Base-by-base conservation (phyloP, 2,797 vertebrate genomes). In the Ctenochaetus hawaiiensis region DNA sequence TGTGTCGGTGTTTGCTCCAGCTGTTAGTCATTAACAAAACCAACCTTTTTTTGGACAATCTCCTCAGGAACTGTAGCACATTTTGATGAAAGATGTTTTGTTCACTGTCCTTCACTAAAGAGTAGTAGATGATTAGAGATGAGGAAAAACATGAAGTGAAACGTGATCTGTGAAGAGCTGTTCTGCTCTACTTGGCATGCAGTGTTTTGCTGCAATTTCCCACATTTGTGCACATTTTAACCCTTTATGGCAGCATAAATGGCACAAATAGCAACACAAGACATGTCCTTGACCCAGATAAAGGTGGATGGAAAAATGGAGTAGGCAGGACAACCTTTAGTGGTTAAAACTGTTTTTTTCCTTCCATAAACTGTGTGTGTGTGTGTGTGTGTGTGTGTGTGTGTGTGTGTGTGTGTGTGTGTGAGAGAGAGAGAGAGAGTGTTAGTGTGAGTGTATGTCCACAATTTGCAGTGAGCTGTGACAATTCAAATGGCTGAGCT, bases 401-500 rank as follows among this genome's bases (percentile, higher is more conserved):
- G 20, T 30, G 67, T 62, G 2, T 0, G 3, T 61, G 11, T 57
- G 62, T 37, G 7, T 56, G 57, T 39, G 3, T 57, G 5, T 41
- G 60, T n/a, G n/a, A 4, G 17, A 30, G 70, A 58, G 8, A 52
- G 57, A 30, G 2, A 54, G 6, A 39, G 61, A 14, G 20, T 7
- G 22, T 63, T 6, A 47, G 58, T 43, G 4, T 59, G 6, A 39
- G 57, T 18, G 20, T 8, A n/a, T 26, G 68, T 60, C 2, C 59
- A 48, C 61, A 62, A 37, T 68, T 72, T 72, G 52, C 60, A 69
- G 34, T 7, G 71, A 71, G 48, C 52, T 37, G 30, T 18, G 39
- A 83, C 82, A 70, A 77, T 83, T 86, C 51, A 87, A 85, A 90
- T 51, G 75, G 87, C 85, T 84, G 81, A 82, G 82, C 54, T 44